These are phyloP conservation scores for Galerucella calmariensis DNA, from an alignment of 2,888 invertebrate genomes.

Conservation along the genomic window DNA sequence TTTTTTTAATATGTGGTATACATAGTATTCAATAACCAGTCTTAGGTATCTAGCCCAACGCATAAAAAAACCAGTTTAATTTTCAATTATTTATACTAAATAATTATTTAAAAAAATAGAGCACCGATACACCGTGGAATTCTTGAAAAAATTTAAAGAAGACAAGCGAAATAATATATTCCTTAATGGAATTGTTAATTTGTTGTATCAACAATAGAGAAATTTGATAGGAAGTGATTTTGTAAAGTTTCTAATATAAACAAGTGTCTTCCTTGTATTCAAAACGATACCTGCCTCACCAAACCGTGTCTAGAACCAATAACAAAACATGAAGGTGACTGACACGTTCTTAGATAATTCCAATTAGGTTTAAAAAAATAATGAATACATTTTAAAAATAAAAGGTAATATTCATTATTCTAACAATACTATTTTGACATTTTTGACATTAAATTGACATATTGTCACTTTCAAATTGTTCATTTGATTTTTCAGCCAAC, in stretches of 20 bases:
- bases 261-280: slow-evolving; percentile 1
- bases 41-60: not conserved
- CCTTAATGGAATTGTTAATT: not conserved
- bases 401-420: not conserved
- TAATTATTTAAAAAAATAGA: too few species aligned
- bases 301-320: not conserved
- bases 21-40: not conserved
- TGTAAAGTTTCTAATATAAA: not conserved
- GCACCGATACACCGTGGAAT: too few species aligned
- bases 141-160: too few species aligned
- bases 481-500: too few species aligned
- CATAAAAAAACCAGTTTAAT: not conserved
- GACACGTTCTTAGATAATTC: not conserved
- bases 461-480: too few species aligned
- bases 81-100: not conserved
- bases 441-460: too few species aligned
- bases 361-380: not conserved
- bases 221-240: slow-evolving; percentile 6
- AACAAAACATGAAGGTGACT: slow-evolving; percentile 1
- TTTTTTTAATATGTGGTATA: not conserved
- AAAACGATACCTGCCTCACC: slow-evolving; percentile 5
- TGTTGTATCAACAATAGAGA: not conserved
- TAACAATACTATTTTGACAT: too few species aligned
- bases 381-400: not conserved
- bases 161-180: too few species aligned